phyloP scores from a whole-genome alignment of 2,797 vertebrate genomes.

The Artibeus jamaicensis region DNA sequence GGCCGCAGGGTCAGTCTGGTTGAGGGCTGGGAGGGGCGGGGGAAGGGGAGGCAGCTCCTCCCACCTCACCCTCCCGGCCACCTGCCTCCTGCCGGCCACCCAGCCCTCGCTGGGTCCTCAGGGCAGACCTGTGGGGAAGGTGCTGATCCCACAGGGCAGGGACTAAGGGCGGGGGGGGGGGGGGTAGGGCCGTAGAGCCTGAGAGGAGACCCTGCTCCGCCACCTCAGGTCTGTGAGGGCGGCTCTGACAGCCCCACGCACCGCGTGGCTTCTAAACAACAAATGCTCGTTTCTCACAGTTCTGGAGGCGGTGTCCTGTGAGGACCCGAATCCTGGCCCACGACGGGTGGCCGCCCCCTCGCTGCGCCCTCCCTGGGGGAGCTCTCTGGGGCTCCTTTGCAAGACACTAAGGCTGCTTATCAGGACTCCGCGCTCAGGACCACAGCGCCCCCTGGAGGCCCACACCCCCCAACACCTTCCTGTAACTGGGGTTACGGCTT shows the following conservation, averaged over 20 bases:
- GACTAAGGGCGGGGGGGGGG: too few species aligned
- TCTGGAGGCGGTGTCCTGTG: too few species aligned
- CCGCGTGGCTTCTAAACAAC: accelerated
- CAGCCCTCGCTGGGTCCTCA: too few species aligned
- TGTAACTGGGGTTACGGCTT: not conserved
- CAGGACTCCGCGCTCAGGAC: not conserved
- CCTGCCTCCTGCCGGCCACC: not conserved
- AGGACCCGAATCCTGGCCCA: not conserved
- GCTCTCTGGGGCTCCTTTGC: not conserved
- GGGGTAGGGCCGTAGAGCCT: not conserved
- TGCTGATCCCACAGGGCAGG: not conserved
- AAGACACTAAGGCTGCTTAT: not conserved
- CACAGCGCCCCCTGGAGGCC: not conserved
- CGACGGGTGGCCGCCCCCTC: accelerated
- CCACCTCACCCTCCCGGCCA: not conserved
- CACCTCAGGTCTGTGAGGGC: accelerated
- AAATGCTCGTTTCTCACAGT: accelerated
- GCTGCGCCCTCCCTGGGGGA: not conserved
- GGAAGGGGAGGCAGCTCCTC: accelerated
- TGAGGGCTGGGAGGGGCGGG: not conserved
- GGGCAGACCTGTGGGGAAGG: not conserved
- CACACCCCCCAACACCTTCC: not conserved
- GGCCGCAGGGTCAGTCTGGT: too few species aligned
- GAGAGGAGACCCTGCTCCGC: not conserved
- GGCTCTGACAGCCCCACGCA: too few species aligned